Evolutionary conservation across 1,140 invertebrate genomes (phyloP).

Genomic region (Hesperophylax magnus): DNA sequence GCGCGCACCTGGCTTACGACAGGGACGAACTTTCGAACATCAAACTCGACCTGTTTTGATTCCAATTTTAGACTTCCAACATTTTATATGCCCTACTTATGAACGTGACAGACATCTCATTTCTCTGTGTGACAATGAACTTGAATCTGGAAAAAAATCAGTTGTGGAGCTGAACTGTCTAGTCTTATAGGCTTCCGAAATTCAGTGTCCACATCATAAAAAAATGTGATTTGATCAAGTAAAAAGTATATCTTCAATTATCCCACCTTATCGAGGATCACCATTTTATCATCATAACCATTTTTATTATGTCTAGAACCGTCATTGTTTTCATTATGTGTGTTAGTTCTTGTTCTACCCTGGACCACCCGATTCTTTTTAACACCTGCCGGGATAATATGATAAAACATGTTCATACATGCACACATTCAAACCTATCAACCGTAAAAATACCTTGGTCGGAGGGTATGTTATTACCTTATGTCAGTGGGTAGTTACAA

Average conservation of each 20-base stretch:
- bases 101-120: background rate
- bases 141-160: background rate
- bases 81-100: background rate
- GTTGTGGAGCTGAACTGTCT: background rate
- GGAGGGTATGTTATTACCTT: background rate
- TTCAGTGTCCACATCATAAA: too few species aligned
- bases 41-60: background rate
- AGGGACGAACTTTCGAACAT: background rate
- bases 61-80: background rate
- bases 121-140: background rate
- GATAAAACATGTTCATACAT: conserved; percentile 6
- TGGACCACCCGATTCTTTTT: background rate
- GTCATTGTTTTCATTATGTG: too few species aligned
- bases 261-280: too few species aligned
- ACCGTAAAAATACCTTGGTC: background rate
- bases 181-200: too few species aligned
- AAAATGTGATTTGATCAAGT: too few species aligned
- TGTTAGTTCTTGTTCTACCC: background rate
- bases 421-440: background rate
- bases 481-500: background rate
- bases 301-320: too few species aligned
- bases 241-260: too few species aligned
- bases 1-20: conserved; percentile 12
- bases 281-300: too few species aligned
- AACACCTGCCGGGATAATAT: conserved; percentile 13